Evolutionary conservation across 2,113 vertebrate species (phyloP).

Genomic region (Peucedramus taeniatus): DNA sequence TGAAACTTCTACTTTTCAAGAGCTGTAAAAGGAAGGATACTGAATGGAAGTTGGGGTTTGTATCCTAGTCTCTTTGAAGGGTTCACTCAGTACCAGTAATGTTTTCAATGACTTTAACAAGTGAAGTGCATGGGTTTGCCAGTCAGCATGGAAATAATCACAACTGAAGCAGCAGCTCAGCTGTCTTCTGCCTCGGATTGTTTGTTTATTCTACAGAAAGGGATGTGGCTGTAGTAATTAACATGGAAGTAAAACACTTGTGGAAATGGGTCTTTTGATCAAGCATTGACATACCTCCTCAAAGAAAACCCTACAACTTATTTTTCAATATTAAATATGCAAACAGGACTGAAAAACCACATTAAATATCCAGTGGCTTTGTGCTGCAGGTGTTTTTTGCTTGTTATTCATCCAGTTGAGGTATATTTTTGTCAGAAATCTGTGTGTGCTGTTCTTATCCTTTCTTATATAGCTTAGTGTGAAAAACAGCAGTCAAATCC

Average conservation of each 20-base stretch:
- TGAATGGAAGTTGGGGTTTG: not conserved
- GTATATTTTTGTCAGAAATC: not conserved
- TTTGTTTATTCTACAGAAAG: not conserved
- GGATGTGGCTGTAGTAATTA: not conserved
- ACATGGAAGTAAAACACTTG: not conserved
- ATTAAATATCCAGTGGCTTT: not conserved
- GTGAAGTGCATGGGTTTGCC: not conserved
- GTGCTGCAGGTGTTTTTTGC: not conserved
- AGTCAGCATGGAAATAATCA: not conserved
- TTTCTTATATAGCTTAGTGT: not conserved
- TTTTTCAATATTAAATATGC: not conserved
- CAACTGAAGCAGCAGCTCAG: not conserved
- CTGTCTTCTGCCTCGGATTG: not conserved
- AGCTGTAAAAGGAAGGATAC: not conserved
- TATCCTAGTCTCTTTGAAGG: not conserved
- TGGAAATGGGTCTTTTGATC: not conserved
- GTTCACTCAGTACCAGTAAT: fast-evolving
- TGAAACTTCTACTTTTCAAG: not conserved
- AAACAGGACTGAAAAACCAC: not conserved
- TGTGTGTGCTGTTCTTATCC: not conserved
- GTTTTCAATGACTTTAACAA: not conserved
- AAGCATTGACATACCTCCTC: not conserved
- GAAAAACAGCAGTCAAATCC: not conserved
- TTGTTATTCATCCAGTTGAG: not conserved
- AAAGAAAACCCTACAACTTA: not conserved